Conservation (phyloP, 2,888 invertebrate genomes). For the Mesoligia furuncula region DNA sequence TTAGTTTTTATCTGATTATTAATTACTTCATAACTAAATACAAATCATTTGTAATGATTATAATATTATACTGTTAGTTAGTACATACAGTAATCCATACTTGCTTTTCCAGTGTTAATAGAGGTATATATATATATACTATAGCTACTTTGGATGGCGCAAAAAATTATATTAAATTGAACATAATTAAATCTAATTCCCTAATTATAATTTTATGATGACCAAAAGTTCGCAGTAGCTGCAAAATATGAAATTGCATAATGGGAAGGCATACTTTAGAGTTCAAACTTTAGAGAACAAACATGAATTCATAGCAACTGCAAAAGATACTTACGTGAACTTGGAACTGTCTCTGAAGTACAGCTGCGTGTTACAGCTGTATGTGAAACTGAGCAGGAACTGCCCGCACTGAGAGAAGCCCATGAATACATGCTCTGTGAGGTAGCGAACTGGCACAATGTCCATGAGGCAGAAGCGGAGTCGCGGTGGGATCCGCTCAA, state of each 20-base stretch:
- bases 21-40: conserved; percentile 18
- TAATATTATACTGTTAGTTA: neutral
- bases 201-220: neutral
- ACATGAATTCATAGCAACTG: neutral
- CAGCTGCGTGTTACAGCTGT: conserved; percentile 88
- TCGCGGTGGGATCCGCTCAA: conserved; percentile 90
- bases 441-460: conserved; percentile 89
- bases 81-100: neutral
- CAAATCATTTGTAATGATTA: conserved; percentile 7
- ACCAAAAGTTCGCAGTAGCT: conserved; percentile 13
- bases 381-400: conserved; percentile 97
- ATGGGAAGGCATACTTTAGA: neutral
- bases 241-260: neutral
- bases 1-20: conserved; percentile 27
- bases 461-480: conserved; percentile 92
- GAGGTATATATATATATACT: neutral
- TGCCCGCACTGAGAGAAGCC: conserved; percentile 98
- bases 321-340: conserved; percentile 80
- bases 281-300: no score
- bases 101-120: neutral
- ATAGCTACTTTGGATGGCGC: neutral
- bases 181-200: neutral
- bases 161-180: neutral
- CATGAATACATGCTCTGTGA: conserved; percentile 96
- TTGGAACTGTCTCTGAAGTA: conserved; percentile 90